Evolutionary conservation across 2,797 vertebrate species (phyloP).

Genomic region (Chelmon rostratus): DNA sequence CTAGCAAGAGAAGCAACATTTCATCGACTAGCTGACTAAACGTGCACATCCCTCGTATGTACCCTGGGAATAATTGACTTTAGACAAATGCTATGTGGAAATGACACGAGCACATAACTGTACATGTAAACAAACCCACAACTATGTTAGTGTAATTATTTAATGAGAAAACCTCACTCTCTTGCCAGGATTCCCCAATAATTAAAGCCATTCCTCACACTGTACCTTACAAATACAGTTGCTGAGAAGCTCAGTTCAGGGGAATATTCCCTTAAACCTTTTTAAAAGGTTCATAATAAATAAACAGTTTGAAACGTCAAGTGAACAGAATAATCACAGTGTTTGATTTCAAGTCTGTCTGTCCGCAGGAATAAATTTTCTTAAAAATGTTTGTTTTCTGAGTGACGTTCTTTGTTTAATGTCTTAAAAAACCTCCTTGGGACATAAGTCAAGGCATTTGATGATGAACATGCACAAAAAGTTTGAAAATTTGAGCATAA

Average conservation of each 20-base stretch:
- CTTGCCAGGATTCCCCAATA: neutral
- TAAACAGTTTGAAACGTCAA: neutral
- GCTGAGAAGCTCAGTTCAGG: neutral
- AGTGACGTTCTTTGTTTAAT: neutral
- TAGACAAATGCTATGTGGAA: slow-evolving; percentile 10
- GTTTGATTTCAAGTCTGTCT: neutral
- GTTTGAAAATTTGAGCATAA: neutral
- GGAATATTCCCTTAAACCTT: neutral
- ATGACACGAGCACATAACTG: neutral
- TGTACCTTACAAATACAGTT: neutral
- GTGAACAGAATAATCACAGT: neutral
- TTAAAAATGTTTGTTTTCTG: neutral
- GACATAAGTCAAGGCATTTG: neutral
- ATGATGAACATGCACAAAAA: neutral
- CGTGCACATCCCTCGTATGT: too few species aligned
- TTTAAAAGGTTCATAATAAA: neutral
- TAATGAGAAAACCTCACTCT: neutral
- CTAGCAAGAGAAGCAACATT: too few species aligned
- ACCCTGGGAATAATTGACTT: neutral
- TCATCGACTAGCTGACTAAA: too few species aligned
- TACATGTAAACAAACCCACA: neutral
- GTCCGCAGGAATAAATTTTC: neutral
- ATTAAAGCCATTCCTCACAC: neutral
- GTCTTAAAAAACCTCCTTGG: neutral
- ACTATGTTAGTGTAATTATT: neutral